Percentiles rank a stretch among this genome's conserved stretches.
Conservation (phyloP, 2,797 vertebrate species). For the Cichlasoma orientale region DNA sequence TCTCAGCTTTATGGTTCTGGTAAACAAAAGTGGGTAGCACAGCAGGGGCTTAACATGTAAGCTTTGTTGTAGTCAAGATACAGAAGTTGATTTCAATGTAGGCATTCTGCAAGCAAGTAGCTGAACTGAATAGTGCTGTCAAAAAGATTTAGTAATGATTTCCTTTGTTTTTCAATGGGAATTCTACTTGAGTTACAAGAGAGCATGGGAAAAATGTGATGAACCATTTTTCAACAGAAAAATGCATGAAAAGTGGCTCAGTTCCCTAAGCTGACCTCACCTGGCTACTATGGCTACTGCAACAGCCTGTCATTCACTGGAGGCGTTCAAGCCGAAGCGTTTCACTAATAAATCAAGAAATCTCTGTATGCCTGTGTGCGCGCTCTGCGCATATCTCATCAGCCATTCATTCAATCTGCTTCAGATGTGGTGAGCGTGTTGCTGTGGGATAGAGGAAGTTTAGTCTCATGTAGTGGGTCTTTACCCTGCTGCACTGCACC, state of each 20-base stretch:
- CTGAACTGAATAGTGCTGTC: conserved; percentile 60
- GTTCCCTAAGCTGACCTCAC: conserved; percentile 13
- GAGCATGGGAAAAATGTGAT: conserved; percentile 53
- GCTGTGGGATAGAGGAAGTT: background rate
- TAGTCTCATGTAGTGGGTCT: background rate
- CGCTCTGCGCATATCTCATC: background rate
- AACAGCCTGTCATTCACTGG: conserved; percentile 6
- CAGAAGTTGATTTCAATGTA: conserved; percentile 64
- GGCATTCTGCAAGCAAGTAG: conserved; percentile 55
- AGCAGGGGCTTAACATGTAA: conserved; percentile 61
- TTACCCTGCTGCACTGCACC: background rate
- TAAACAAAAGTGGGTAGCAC: conserved; percentile 72
- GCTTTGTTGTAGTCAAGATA: conserved; percentile 70
- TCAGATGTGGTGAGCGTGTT: background rate
- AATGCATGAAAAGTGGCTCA: conserved; percentile 6
- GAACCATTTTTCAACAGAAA: conserved; percentile 30
- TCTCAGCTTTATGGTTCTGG: conserved; percentile 67
- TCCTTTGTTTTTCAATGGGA: conserved; percentile 56
- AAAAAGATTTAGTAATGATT: conserved; percentile 65
- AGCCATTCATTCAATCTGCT: background rate
- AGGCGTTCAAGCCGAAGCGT: background rate
- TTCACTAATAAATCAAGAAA: background rate
- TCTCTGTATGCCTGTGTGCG: background rate
- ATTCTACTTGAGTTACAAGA: conserved; percentile 51
- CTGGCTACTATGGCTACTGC: conserved; percentile 25